Evolutionary conservation across 1,140 invertebrate genomes (phyloP).

Genomic region (Pogonus chalceus): DNA sequence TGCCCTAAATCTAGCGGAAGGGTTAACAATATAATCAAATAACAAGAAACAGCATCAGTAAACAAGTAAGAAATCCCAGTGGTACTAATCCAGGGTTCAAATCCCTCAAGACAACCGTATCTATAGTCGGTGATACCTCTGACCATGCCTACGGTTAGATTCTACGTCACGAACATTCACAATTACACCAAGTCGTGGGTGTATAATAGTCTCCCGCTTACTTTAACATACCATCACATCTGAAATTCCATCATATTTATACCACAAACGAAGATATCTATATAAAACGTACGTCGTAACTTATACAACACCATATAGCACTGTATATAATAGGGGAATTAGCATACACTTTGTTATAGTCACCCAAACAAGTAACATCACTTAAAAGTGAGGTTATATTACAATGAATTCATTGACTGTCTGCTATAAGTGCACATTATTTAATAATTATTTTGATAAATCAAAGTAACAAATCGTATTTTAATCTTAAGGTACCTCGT

Average conservation of each 20-base stretch:
- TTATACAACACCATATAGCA: slow-evolving; percentile 28
- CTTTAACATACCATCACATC: slow-evolving; percentile 8
- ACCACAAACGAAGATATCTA: slow-evolving; percentile 9
- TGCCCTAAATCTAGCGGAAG: no score
- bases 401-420: slow-evolving; percentile 12
- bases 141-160: slow-evolving; percentile 24
- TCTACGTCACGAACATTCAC: slow-evolving; percentile 27
- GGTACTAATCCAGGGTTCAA: not conserved
- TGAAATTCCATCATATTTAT: slow-evolving; percentile 2
- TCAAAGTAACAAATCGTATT: slow-evolving; percentile 36
- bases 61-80: no score
- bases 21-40: no score
- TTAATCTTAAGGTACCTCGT: slow-evolving; percentile 25
- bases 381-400: not conserved
- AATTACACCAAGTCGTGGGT: slow-evolving; percentile 29
- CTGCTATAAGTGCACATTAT: slow-evolving; percentile 33
- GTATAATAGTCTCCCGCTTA: slow-evolving; percentile 26
- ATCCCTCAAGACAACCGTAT: no score
- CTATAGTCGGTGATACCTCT: slow-evolving; percentile 24
- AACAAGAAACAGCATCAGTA: no score
- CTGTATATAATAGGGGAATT: slow-evolving; percentile 36
- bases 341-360: slow-evolving; percentile 29
- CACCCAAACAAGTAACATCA: slow-evolving; percentile 10
- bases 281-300: slow-evolving; percentile 13
- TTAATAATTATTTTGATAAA: slow-evolving; percentile 38